Base-by-base conservation (phyloP, 2,797 vertebrate species). In the Onychomys arenicola region DNA sequence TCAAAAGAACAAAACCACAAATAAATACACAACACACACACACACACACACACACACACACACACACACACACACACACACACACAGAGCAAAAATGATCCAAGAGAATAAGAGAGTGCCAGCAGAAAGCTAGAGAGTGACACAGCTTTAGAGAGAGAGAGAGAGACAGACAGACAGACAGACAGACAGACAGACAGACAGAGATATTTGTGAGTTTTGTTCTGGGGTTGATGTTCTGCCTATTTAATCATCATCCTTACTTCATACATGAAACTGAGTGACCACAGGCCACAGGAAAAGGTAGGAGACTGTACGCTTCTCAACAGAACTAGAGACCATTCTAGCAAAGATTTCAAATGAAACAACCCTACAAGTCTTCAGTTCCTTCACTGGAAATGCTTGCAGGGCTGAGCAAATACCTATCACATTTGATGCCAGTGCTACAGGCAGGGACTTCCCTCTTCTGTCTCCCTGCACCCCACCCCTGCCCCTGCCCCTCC, bases 201-300 rank as follows among this genome's bases (percentile, higher is more conserved):
- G 49, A 52, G 27, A 14, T 23, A 52, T 43, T 43, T 0, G 0
- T 13, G 21, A 29, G 6, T 34, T 67, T 88, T 82, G 43, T 13
- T 0, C 21, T 57, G 2, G 10, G 55, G 14, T 40, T 10, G 12
- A n/a, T 0, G 5, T 0, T 10, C 21, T 57, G n/a, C 5, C 21
- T n/a, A 86, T 92, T 46, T 27, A 34, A 40, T 89, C 32, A 37
- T 1, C 43, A 46, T 0, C 8, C 2, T 43, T 73, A 61, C 6
- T 23, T 6, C 1, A 0, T 34, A 7, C 21, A 34, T 52, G n/a
- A 55, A 6, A 46, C 9, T 3, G 77, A 69, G 17, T 61, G 32
- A 40, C n/a, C n/a, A n/a, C 6, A 40, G 32, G 3, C 55, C 55
- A 14, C 34, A 73, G 0, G 25, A 7, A 2, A 75, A 63, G 34